These are phyloP conservation scores for Epicampocera succincta DNA, from an alignment of 2,888 invertebrate species.

Conservation along the genomic window DNA sequence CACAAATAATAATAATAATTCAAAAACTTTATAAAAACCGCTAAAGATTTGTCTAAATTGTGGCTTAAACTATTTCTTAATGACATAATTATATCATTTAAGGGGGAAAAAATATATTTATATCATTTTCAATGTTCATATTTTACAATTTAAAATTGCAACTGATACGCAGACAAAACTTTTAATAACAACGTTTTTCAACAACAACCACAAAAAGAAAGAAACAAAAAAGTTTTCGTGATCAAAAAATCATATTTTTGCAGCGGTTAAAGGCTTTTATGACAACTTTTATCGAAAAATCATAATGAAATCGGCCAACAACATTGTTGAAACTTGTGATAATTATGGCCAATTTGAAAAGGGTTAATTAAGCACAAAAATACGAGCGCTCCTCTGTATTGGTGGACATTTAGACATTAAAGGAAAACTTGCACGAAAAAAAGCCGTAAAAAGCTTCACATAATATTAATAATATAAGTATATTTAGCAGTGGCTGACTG, in stretches of 20 bases:
- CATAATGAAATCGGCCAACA: constrained; percentile 3
- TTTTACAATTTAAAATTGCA: constrained; percentile 67
- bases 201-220: too few relatives aligned
- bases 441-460: constrained; percentile 49
- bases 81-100: constrained; percentile 66
- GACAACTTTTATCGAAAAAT: constrained; percentile 2
- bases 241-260: constrained; percentile 55
- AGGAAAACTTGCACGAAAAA: constrained; percentile 12
- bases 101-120: constrained; percentile 5
- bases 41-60: constrained; percentile 35
- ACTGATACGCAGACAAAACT: constrained; percentile 61
- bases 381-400: not conserved
- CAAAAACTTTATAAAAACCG: constrained; percentile 13
- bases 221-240: constrained; percentile 43
- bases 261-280: constrained; percentile 26
- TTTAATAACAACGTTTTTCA: constrained; percentile 57
- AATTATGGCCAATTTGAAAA: constrained; percentile 77
- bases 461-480: constrained; percentile 58
- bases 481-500: constrained; percentile 20
- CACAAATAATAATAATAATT: too few relatives aligned
- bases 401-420: constrained; percentile 24
- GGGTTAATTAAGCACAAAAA: constrained; percentile 76
- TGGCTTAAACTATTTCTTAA: constrained; percentile 50
- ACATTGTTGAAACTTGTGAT: constrained; percentile 52
- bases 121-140: constrained; percentile 62